Evolutionary conservation across 2,888 invertebrate species (phyloP).

Genomic region (Thalpophila matura): DNA sequence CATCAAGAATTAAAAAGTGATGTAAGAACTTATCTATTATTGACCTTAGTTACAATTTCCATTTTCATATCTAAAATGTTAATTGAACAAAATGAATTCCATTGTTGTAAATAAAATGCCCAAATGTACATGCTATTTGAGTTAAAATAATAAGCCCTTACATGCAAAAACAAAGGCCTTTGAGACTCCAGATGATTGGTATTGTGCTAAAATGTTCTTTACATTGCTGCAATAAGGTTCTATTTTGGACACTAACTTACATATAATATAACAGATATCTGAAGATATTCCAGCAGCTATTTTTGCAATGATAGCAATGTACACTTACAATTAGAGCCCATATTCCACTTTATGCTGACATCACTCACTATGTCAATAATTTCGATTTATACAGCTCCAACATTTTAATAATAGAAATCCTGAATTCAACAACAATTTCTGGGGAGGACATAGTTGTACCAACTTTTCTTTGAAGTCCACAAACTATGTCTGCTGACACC

Average conservation of each 20-base stretch:
- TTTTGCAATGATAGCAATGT: slow-evolving; percentile 64
- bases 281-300: slow-evolving; percentile 37
- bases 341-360: slow-evolving; percentile 51
- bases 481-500: slow-evolving; percentile 57
- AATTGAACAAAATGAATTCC: slow-evolving; percentile 15
- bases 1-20: slow-evolving; percentile 10
- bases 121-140: slow-evolving; percentile 29
- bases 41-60: slow-evolving; percentile 50
- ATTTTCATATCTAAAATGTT: slow-evolving; percentile 39
- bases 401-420: slow-evolving; percentile 63
- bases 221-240: slow-evolving; percentile 35
- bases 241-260: slow-evolving; percentile 34
- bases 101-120: slow-evolving; percentile 28
- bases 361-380: slow-evolving; percentile 60
- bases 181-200: slow-evolving; percentile 17
- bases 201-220: slow-evolving; percentile 40
- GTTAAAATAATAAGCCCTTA: slow-evolving; percentile 33
- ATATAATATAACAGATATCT: slow-evolving; percentile 41
- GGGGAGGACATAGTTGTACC: slow-evolving; percentile 35
- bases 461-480: slow-evolving; percentile 55
- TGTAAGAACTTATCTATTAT: slow-evolving; percentile 7
- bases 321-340: slow-evolving; percentile 64
- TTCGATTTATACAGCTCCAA: slow-evolving; percentile 64
- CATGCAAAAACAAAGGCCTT: slow-evolving; percentile 45
- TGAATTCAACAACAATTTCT: slow-evolving; percentile 63